Base-by-base conservation (phyloP, 1,140 invertebrate genomes). In the Dendroctonus ponderosae region DNA sequence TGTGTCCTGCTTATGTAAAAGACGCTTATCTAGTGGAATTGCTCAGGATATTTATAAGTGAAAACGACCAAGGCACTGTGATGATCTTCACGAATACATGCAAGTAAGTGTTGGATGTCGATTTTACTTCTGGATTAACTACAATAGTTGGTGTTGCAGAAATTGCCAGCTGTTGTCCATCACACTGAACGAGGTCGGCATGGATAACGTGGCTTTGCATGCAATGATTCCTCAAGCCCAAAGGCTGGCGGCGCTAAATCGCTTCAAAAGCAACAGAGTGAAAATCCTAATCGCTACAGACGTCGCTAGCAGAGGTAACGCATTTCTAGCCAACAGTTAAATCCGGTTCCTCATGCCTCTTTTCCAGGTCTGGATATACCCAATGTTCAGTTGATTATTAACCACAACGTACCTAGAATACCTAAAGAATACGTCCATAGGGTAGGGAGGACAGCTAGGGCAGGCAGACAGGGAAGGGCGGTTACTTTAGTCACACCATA, bases 391-490 rank as follows among this genome's bases (percentile, higher is more conserved):
- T 81, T 98, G 64, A 92, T 99, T 0, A 87, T 99, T 0, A 99
- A 99, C 82, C 93, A 97, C 77, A 90, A 90, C 72, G 85, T 98
- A 70, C 97, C 96, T 0, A 88, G 89, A 62, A 85, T 91, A 67
- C 87, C 92, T 0, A 96, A 94, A 76, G 93, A 96, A 74, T 99
- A 99, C 79, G 90, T 99, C 74, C 97, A 99, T 81, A 85, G 97
- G 72, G 96, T 99, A 12, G 97, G 97, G 43, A 83, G 97, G 75
- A 98, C 97, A 53, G 97, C 97, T 5, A 85, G 97, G 74, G 95
- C 95, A 14, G 96, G 95, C 0, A 82, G 92, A 71, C 84, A 82
- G 52, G 97, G 96, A 7, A 83, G 89, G 78, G 89, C 97, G 0
- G 87, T 99, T 51, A 94, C 93, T 26, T 83, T 99, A 46, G 88